phyloP scores from a whole-genome alignment of 2,888 invertebrate genomes.

The Bimastos eiseni region DNA sequence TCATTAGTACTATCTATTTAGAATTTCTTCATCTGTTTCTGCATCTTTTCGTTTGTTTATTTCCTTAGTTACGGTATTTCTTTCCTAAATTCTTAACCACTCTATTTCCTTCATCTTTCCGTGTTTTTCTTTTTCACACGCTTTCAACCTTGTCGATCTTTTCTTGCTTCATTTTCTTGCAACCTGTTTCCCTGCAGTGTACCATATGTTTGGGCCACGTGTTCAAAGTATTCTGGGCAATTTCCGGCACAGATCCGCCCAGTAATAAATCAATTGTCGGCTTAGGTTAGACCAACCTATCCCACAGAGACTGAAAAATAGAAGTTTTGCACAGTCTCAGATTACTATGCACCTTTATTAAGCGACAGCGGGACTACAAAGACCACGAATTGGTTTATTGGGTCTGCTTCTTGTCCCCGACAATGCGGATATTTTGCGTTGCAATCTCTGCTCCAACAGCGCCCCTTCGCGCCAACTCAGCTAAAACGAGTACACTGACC shows the following conservation, averaged over 20 bases:
- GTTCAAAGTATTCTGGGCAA: background rate
- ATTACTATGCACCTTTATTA: constrained; percentile 3
- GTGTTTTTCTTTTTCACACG: background rate
- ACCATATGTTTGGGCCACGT: background rate
- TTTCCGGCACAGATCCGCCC: background rate
- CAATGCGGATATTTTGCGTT: too few species aligned
- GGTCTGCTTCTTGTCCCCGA: too few species aligned
- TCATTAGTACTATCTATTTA: too few species aligned
- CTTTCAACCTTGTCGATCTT: background rate
- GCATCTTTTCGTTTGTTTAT: background rate
- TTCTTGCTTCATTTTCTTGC: background rate
- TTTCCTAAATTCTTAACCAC: background rate
- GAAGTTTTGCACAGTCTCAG: background rate
- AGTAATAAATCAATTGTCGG: background rate
- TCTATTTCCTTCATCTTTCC: background rate
- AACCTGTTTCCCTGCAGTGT: background rate
- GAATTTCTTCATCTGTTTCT: background rate
- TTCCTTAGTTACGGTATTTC: background rate
- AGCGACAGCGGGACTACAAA: background rate
- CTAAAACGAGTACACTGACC: too few species aligned
- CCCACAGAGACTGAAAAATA: constrained; percentile 6
- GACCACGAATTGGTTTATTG: background rate
- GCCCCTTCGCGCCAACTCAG: too few species aligned
- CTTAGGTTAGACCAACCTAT: background rate
- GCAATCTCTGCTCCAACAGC: too few species aligned